Evolutionary conservation across 2,113 vertebrate genomes (phyloP), one percentile per base, ranked within the genome.

Genomic region (Aramus guarauna): DNA sequence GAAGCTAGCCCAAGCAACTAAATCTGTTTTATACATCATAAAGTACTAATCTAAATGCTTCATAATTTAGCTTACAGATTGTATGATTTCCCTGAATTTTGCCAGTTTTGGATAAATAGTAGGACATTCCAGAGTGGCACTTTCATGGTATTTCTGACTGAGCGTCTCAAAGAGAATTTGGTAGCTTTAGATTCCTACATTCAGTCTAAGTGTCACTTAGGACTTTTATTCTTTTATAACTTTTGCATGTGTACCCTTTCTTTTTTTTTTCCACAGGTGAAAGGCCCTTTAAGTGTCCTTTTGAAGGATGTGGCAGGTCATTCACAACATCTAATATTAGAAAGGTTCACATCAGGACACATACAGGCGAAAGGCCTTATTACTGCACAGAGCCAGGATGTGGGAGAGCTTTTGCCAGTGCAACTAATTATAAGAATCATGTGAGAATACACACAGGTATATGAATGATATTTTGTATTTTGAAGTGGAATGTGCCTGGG

Each of bases 311-410:
- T 17, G 99, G 99, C 92, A 98, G 99, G 56, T 99, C 99, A 11
- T 99, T 99, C 93, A 99, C 99, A 95, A 99, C 99, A 60, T 99
- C 99, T 77, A 99, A 99, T 97, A 99, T 99, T 94, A 99, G 99
- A 69, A 99, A 99, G 95, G 99, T 99, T 89, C 99, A 99, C 95
- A 99, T 99, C 97, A 98, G 99, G 73, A 99, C 99, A 45, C 99
- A 99, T 88, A 99, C 99, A 4, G 99, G 99, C 6, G 99, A 99
- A 98, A 98, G 99, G 92, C 99, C 99, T 2, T 99, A 99, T 92
- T 99, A 99, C 97, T 99, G 99, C 97, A 99, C 99, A 58, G 99
- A 99, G 96, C 99, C 99, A 58, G 99, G 98, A 98, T 99, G 99
- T 85, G 99, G 99, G 43, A 98, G 99, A 74, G 99, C 99, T 47